Conservation (phyloP, 92 coral and sea anemone species). For the Blastomussa wellsi region DNA sequence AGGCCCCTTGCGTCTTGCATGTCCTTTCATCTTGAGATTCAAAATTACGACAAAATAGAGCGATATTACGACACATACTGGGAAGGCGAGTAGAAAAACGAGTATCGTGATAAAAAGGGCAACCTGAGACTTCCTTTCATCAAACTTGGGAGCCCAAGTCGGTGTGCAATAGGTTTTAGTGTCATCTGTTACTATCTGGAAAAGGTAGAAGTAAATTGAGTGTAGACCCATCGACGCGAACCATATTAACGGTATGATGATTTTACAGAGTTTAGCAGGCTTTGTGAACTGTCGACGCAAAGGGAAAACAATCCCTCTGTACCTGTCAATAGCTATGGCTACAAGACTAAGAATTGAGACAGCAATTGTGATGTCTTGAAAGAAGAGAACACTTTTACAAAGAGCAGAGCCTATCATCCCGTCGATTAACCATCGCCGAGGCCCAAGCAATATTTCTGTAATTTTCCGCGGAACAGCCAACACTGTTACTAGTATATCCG, state of each 20-base stretch:
- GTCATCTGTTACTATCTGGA: neutral
- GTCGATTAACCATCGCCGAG: conserved; percentile 2
- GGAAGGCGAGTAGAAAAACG: conserved; percentile 26
- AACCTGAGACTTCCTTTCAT: neutral
- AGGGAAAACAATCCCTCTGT: conserved; percentile 19
- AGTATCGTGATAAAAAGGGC: neutral
- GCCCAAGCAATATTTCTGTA: conserved; percentile 20
- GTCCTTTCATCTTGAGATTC: neutral
- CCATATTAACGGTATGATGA: conserved; percentile 38
- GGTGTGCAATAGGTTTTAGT: neutral
- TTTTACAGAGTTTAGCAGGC: neutral
- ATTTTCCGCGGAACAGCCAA: conserved; percentile 9
- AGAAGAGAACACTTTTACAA: conserved; percentile 1
- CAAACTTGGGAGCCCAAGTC: conserved; percentile 26
- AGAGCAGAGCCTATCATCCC: conserved; percentile 4
- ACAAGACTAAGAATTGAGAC: conserved; percentile 12
- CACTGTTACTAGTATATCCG: conserved; percentile 5
- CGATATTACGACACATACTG: conserved; percentile 9
- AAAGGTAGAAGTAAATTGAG: conserved; percentile 23
- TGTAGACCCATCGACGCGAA: conserved; percentile 5
- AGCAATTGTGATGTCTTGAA: conserved; percentile 2
- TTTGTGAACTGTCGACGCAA: neutral
- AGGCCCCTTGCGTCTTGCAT: neutral
- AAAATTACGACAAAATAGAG: conserved; percentile 28
- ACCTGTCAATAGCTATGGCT: conserved; percentile 12